Evolutionary conservation across 2,797 vertebrate species (phyloP).

Genomic region (Yasuhikotakia modesta): DNA sequence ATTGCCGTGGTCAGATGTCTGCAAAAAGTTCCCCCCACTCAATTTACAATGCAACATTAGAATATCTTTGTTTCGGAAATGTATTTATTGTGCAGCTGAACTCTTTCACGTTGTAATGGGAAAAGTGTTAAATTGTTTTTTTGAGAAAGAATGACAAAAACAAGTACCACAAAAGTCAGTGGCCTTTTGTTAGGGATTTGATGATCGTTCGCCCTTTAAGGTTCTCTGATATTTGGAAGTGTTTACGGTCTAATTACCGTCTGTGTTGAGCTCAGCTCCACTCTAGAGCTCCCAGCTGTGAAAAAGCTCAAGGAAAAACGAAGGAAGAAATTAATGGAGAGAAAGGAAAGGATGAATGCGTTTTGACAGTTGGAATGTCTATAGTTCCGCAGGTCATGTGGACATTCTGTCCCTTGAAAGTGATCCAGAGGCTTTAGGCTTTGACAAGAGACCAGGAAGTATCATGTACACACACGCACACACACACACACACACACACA

Average conservation of each 20-base stretch:
- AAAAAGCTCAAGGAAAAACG: conserved; percentile 50
- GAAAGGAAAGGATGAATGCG: conserved; percentile 60
- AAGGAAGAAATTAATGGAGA: conserved; percentile 49
- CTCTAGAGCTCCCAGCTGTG: conserved; percentile 62
- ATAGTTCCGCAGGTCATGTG: conserved; percentile 67
- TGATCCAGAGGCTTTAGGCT: conserved; percentile 54
- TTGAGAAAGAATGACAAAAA: conserved; percentile 10
- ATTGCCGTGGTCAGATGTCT: conserved; percentile 71
- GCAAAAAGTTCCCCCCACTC: conserved; percentile 67
- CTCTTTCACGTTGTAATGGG: conserved; percentile 57
- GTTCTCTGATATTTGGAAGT: conserved; percentile 72
- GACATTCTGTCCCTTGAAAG: conserved; percentile 56
- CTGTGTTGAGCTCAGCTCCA: conserved; percentile 51
- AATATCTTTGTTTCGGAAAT: conserved; percentile 70
- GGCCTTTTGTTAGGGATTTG: conserved; percentile 67
- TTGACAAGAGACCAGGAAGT: conserved; percentile 45
- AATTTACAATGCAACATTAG: conserved; percentile 70
- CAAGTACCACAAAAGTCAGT: conserved; percentile 61
- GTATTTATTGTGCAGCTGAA: conserved; percentile 59
- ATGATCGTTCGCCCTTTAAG: conserved; percentile 69
- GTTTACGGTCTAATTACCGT: conserved; percentile 76
- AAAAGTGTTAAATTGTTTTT: conserved; percentile 60
- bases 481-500: conserved; percentile 19
- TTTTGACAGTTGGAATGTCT: conserved; percentile 73
- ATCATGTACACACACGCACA: conserved; percentile 1